phyloP scores from a whole-genome alignment of 2,113 vertebrate genomes.

The Xiphorhynchus elegans region DNA sequence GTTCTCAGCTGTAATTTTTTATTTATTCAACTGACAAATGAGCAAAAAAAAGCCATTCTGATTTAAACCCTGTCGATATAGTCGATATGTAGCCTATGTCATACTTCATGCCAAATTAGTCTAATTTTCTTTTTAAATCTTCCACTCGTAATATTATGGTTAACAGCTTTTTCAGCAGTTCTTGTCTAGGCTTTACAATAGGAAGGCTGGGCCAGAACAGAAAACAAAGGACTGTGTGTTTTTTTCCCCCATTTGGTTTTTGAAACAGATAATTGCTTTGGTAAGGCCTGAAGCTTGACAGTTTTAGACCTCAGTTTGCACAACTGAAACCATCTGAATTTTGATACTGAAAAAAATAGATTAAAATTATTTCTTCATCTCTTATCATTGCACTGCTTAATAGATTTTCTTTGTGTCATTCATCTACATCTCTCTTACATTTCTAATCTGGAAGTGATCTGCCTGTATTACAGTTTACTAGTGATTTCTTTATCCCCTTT shows the following conservation, averaged over 20 bases:
- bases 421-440: neutral
- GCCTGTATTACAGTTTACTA: neutral
- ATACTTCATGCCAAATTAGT: neutral
- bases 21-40: neutral
- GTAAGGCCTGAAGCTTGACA: neutral
- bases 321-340: neutral
- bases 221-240: fast-evolving
- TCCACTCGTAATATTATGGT: neutral
- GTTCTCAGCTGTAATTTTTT: neutral
- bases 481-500: neutral
- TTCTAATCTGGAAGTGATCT: neutral
- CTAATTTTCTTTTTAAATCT: neutral
- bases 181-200: neutral
- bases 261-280: neutral
- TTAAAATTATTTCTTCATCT: neutral
- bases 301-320: neutral
- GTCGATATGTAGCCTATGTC: neutral
- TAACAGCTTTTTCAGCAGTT: neutral
- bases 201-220: neutral
- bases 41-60: neutral
- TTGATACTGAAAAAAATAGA: neutral
- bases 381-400: neutral
- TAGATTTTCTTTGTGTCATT: neutral
- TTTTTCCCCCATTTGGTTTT: neutral
- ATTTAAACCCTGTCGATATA: neutral